Base-by-base conservation (phyloP, 2,888 invertebrate genomes). In the Nesidiocoris tenuis region DNA sequence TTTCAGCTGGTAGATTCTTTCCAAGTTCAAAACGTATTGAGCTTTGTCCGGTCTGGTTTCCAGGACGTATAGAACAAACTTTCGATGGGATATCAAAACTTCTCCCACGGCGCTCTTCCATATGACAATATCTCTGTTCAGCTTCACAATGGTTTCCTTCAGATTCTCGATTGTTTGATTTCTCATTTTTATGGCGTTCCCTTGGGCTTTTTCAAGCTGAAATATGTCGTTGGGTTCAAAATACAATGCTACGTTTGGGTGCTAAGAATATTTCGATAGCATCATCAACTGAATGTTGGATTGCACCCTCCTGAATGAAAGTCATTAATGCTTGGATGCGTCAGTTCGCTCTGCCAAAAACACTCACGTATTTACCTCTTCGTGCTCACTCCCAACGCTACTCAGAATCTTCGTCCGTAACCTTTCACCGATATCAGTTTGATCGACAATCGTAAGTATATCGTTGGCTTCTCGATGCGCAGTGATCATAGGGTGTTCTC, bases 201-300 rank as follows among this genome's bases (percentile, higher is more conserved):
- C 63, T 12, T 61, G 72, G 19, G 21, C 19, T 39, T 72, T 61
- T 61, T 72, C 72, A 1, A 72, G 17, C 72, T 72, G 61, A 59
- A 24, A n/a, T n/a, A 23, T 2, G 17, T 24, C 23, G 23, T 23
- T 17, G 7, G 56, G 2, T 56, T 56, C 18, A 18, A 56, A 56
- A n/a, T n/a, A n/a, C n/a, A n/a, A n/a, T n/a, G n/a, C n/a, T n/a
- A n/a, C n/a, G n/a, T n/a, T n/a, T n/a, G n/a, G n/a, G n/a, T n/a
- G n/a, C n/a, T n/a, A n/a, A n/a, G n/a, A n/a, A n/a, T n/a, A n/a
- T n/a, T n/a, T n/a, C n/a, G n/a, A n/a, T n/a, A n/a, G n/a, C n/a
- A n/a, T n/a, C n/a, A n/a, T n/a, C n/a, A n/a, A n/a, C n/a, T n/a
- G n/a, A n/a, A n/a, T n/a, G n/a, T n/a, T n/a, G n/a, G n/a, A n/a